Evolutionary conservation across 2,888 invertebrate genomes (phyloP).

Genomic region (Eurois occulta): DNA sequence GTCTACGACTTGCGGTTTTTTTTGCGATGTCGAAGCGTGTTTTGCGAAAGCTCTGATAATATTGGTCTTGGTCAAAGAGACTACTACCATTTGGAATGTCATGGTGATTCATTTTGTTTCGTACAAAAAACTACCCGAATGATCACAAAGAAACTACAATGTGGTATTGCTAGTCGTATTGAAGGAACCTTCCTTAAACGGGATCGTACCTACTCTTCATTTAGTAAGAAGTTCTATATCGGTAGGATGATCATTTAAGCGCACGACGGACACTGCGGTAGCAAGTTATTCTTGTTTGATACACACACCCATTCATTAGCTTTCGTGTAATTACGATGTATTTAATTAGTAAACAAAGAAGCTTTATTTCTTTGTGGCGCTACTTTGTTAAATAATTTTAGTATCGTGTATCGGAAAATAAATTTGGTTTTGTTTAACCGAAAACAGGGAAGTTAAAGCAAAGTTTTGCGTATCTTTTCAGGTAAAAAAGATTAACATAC

Average conservation of each 20-base stretch:
- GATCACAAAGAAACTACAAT: conserved; percentile 8
- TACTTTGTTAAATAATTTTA: neutral
- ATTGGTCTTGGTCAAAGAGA: conserved; percentile 32
- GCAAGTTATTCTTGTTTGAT: conserved; percentile 35
- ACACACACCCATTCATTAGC: conserved; percentile 45
- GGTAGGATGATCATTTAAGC: conserved; percentile 56
- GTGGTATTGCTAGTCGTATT: neutral
- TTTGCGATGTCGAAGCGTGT: conserved; percentile 21
- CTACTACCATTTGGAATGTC: conserved; percentile 21
- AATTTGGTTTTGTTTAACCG: neutral
- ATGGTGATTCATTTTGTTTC: conserved; percentile 33
- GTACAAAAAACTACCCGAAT: neutral
- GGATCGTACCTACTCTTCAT: conserved; percentile 46
- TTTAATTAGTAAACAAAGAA: conserved; percentile 19
- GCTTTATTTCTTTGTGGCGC: neutral
- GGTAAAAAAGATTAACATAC: neutral
- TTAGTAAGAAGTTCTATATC: conserved; percentile 62
- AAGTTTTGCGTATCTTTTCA: neutral
- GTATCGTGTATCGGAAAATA: neutral
- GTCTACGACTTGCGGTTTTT: conserved; percentile 35
- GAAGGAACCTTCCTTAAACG: conserved; percentile 20
- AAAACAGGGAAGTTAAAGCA: neutral
- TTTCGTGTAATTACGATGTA: conserved; percentile 18
- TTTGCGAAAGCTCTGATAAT: conserved; percentile 20
- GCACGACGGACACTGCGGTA: conserved; percentile 35